A percentile compares a stretch with the other conserved stretches of the same genome.
phyloP scores from a whole-genome alignment of 2,797 vertebrate species.

The Periophthalmus magnuspinnatus region DNA sequence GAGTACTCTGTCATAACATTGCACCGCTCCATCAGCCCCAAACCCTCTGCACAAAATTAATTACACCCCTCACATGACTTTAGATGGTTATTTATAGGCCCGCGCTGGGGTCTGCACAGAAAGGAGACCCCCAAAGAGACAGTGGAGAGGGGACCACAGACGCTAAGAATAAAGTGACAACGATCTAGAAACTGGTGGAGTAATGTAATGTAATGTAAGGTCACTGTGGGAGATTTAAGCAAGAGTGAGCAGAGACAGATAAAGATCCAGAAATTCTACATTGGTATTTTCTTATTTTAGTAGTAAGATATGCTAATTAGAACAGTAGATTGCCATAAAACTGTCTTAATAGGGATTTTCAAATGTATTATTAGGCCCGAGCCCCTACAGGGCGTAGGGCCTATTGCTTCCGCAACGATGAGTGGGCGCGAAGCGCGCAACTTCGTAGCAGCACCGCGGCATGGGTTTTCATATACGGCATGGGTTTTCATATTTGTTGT shows the following conservation, averaged over 20 bases:
- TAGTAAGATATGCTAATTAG: too few relatives aligned
- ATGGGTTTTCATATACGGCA: too few relatives aligned
- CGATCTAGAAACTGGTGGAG: slow-evolving; percentile 29
- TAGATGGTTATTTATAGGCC: slow-evolving; percentile 69
- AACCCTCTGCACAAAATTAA: slow-evolving; percentile 67
- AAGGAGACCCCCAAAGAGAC: slow-evolving; percentile 48
- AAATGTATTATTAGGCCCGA: too few relatives aligned
- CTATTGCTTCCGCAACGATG: too few relatives aligned
- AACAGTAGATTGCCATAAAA: too few relatives aligned
- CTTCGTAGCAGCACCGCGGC: too few relatives aligned
- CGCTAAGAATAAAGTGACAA: slow-evolving; percentile 27
- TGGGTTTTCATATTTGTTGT: too few relatives aligned
- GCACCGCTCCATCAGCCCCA: slow-evolving; percentile 30
- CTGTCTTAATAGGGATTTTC: too few relatives aligned
- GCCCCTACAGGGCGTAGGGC: too few relatives aligned
- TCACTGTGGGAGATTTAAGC: slow-evolving; percentile 40
- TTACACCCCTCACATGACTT: slow-evolving; percentile 64
- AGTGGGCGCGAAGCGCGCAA: too few relatives aligned
- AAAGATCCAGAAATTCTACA: slow-evolving; percentile 12
- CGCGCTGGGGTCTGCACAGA: slow-evolving; percentile 35
- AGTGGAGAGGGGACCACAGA: slow-evolving; percentile 36
- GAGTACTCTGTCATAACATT: slow-evolving; percentile 67
- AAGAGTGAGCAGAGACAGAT: slow-evolving; percentile 29
- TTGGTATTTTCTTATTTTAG: not conserved
- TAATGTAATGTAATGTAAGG: slow-evolving; percentile 19